These are phyloP conservation scores for Aphis gossypii DNA, from an alignment of 1,140 invertebrate genomes.

Conservation along the genomic window DNA sequence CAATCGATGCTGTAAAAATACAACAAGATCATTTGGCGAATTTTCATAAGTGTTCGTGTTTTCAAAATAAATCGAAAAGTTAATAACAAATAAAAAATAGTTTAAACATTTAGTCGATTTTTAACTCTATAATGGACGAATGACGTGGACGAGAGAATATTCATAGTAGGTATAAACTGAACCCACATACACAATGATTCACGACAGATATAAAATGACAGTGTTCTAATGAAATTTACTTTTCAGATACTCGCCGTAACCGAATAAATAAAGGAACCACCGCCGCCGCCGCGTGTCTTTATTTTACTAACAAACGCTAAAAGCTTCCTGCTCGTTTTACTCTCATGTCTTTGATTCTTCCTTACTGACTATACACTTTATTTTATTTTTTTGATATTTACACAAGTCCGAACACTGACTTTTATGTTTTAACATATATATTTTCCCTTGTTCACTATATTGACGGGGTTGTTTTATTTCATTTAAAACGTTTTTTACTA, in stretches of 20 bases:
- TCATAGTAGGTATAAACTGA: neutral
- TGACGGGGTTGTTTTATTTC: conserved; percentile 53
- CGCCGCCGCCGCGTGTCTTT: neutral
- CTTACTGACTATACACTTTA: neutral
- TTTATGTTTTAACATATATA: conserved; percentile 27
- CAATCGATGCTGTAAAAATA: neutral
- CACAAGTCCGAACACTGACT: conserved; percentile 32
- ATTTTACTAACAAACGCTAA: conserved; percentile 52
- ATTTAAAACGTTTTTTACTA: conserved; percentile 47
- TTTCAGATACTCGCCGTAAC: neutral
- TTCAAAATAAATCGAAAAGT: neutral
- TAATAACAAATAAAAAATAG: neutral
- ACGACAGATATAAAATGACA: neutral
- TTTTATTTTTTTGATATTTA: conserved; percentile 28
- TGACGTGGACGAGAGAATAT: neutral
- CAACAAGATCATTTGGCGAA: neutral
- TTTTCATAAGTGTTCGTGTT: neutral
- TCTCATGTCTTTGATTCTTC: conserved; percentile 42
- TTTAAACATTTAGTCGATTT: too few species aligned
- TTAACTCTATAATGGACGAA: too few species aligned
- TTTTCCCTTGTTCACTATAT: neutral
- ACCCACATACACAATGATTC: neutral
- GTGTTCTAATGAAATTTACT: conserved; percentile 45
- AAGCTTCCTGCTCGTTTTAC: conserved; percentile 29
- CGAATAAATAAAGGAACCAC: conserved; percentile 35